Conservation (phyloP, 1,140 invertebrate species). For the Adelges cooleyi region DNA sequence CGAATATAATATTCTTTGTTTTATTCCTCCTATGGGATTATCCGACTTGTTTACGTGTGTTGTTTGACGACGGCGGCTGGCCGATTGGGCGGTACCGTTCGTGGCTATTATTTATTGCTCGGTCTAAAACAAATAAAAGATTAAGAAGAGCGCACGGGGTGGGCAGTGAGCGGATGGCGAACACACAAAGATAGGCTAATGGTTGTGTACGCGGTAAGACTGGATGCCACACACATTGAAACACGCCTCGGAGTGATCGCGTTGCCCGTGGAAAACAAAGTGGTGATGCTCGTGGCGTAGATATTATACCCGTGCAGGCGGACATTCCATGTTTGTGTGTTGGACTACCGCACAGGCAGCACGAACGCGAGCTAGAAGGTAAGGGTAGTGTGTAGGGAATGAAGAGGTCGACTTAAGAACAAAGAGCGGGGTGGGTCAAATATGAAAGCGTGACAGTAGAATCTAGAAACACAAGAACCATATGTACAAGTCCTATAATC, state of each 20-base stretch:
- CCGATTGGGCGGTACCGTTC: not conserved
- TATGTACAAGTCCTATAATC: too few relatives aligned
- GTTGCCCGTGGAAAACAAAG: not conserved
- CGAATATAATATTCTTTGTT: constrained; percentile 11
- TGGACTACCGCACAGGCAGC: too few relatives aligned
- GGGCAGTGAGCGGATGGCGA: not conserved
- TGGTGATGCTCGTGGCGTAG: not conserved
- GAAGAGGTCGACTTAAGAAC: too few relatives aligned
- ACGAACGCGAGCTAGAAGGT: too few relatives aligned
- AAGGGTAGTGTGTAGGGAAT: too few relatives aligned
- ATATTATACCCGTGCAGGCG: too few relatives aligned
- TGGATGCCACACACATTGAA: constrained; percentile 24
- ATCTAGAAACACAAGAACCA: too few relatives aligned
- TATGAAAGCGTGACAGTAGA: too few relatives aligned
- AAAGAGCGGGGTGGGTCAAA: too few relatives aligned
- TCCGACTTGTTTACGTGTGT: not conserved
- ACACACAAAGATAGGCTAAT: constrained; percentile 7
- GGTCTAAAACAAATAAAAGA: constrained; percentile 26
- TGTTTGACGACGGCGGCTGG: not conserved
- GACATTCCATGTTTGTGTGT: too few relatives aligned
- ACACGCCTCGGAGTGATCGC: not conserved
- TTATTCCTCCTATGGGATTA: not conserved
- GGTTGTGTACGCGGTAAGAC: not conserved
- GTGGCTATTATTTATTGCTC: constrained; percentile 15
- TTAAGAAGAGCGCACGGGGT: not conserved